Conservation (phyloP, 2,888 invertebrate genomes). For the Allolobophora icterica region DNA sequence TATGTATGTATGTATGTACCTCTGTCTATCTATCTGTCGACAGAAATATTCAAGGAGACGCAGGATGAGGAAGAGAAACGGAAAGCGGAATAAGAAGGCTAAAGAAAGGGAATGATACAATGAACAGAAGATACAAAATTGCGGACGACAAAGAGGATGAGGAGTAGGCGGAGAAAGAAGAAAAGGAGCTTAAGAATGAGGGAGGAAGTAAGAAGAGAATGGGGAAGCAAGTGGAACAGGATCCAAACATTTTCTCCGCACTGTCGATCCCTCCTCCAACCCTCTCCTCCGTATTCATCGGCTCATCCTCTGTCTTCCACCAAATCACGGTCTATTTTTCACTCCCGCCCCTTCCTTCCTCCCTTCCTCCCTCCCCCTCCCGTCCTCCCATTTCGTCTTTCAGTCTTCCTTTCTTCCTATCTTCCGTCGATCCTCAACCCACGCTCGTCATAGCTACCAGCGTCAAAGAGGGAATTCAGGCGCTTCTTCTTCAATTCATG, state of each 20-base stretch:
- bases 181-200: background rate
- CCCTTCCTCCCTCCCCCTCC: background rate
- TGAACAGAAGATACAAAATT: background rate
- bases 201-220: background rate
- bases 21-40: background rate
- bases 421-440: background rate
- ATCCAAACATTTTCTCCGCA: background rate
- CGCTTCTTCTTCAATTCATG: background rate
- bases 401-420: background rate
- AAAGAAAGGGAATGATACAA: background rate
- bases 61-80: background rate
- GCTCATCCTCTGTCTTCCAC: background rate
- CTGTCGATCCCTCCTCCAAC: background rate
- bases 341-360: background rate
- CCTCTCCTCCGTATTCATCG: background rate
- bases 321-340: background rate
- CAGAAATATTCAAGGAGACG: background rate
- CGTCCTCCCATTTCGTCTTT: background rate
- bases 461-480: background rate
- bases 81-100: background rate
- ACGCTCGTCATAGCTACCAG: background rate
- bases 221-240: background rate
- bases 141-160: background rate
- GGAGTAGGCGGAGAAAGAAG: background rate
- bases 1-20: no score